A percentile compares a stretch with the other conserved stretches of the same genome.
Conservation (phyloP, 1,140 invertebrate genomes). For the Dreissena rostriformis region DNA sequence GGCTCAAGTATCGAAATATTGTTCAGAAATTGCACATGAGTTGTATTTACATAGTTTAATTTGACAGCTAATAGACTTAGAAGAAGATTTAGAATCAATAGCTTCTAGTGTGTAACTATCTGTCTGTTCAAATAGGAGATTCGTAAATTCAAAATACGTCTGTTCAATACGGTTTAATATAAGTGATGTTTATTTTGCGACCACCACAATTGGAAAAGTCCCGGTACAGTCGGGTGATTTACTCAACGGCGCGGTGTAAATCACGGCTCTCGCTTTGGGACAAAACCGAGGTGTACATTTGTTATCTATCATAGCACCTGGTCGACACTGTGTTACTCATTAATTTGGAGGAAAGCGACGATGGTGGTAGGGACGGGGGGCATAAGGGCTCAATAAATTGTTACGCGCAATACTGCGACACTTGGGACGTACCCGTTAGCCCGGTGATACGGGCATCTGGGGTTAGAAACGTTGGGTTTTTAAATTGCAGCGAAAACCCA, state of each 20-base stretch:
- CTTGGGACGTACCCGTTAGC: no score
- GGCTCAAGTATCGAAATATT: constrained; percentile 45
- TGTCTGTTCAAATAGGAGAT: constrained; percentile 3
- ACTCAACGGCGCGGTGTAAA: constrained; percentile 37
- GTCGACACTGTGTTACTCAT: background rate
- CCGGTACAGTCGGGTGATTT: constrained; percentile 38
- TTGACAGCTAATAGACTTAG: constrained; percentile 56
- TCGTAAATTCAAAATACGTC: constrained; percentile 10
- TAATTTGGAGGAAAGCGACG: background rate
- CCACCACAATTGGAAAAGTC: constrained; percentile 7
- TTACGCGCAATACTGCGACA: background rate
- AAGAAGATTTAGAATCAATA: constrained; percentile 37
- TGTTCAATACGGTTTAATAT: constrained; percentile 42
- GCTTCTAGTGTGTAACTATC: background rate
- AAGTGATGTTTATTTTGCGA: constrained; percentile 52
- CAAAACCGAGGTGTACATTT: constrained; percentile 26
- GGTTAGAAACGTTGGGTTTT: no score
- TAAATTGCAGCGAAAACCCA: no score
- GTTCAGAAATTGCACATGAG: constrained; percentile 48
- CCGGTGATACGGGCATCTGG: no score
- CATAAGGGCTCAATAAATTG: background rate
- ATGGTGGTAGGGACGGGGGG: constrained; percentile 4
- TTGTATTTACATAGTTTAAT: constrained; percentile 53
- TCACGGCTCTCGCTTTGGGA: background rate
- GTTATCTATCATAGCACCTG: constrained; percentile 40